Conservation (phyloP, 2,113 vertebrate genomes). For the Leucosticte australis region DNA sequence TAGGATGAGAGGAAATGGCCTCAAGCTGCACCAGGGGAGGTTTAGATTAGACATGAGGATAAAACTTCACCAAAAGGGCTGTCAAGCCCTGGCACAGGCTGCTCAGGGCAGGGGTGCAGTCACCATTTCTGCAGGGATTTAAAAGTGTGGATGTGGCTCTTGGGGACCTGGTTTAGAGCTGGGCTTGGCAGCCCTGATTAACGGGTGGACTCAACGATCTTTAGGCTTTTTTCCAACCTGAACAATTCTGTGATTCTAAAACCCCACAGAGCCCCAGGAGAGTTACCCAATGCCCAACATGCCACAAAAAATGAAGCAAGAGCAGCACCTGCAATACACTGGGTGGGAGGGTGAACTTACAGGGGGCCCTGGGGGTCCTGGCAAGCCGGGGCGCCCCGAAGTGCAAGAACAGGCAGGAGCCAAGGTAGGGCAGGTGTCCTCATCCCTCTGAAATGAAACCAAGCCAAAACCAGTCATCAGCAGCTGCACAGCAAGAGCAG, state of each 20-base stretch:
- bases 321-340: accelerated
- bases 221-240: background rate
- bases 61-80: background rate
- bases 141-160: accelerated
- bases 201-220: background rate
- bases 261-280: background rate
- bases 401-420: constrained; percentile 81
- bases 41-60: background rate
- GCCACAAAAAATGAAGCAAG: accelerated
- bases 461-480: background rate
- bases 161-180: background rate
- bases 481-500: background rate
- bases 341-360: constrained; percentile 68
- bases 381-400: constrained; percentile 75
- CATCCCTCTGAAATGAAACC: constrained; percentile 78
- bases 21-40: background rate
- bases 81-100: background rate
- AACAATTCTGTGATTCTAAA: accelerated
- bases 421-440: constrained; percentile 81
- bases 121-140: background rate
- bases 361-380: constrained; percentile 80
- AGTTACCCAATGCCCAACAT: background rate
- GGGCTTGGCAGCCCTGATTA: background rate
- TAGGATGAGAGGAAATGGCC: background rate
- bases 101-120: background rate